Evolutionary conservation across 2,797 vertebrate genomes (phyloP), one percentile per base, ranked within the genome.

Genomic region (Melanotaenia maccullochi): DNA sequence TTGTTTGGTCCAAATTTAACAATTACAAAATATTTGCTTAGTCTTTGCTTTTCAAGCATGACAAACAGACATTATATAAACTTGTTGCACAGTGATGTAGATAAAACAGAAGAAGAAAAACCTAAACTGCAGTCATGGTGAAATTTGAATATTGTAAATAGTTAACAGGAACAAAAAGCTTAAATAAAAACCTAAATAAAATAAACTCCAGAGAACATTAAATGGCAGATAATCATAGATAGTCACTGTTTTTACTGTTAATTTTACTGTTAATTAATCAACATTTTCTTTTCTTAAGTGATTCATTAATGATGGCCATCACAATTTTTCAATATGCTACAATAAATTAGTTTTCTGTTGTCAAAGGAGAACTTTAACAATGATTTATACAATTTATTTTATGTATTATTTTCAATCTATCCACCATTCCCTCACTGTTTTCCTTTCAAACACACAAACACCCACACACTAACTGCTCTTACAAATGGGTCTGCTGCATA

Each of bases 401-500:
- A 73, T 49, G 33, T 65, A 22, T 11, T 57, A 62, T 12, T 36
- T 44, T 76, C 18, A 67, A 33, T 54, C 7, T 56, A 22, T 25
- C 14, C 33, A 7, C 4, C 14, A 5, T 1, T 49, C 73, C 2
- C 40, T 36, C 2, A 65, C 52, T 60, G 9, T 55, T 25, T 28
- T 28, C 40, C 30, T 32, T 56, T 36, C 65, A 71, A 65, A 60
- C 61, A 57, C 67, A 36, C 71, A 55, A 75, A 68, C 63, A 77
- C 51, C n/a, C 58, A 76, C 66, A 73, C 66, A 79, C 65, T 76
- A 12, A 32, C 71, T 86, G 69, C 80, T 89, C 67, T 75, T 84
- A 93, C 91, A 93, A 91, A 92, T 91, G 88, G 86, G 44, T 79
- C 85, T 92, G 83, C 80, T 94, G 93, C 92, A 94, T 93, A 91